Conservation (phyloP, 2,888 invertebrate genomes). For the Melanostoma mellinum region DNA sequence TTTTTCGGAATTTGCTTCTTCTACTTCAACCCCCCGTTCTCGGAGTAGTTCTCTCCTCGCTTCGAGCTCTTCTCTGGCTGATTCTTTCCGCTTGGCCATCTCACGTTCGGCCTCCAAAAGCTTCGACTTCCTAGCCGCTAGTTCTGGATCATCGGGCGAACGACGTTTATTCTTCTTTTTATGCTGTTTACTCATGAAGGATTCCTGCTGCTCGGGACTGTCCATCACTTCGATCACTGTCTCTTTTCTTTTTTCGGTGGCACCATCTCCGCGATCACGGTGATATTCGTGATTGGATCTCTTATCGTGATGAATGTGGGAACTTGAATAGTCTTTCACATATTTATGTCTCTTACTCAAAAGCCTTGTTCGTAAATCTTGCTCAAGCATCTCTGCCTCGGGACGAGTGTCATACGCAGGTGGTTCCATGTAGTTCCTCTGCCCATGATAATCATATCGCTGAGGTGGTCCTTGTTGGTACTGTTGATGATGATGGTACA, state of each 20-base stretch:
- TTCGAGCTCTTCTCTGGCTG: conserved; percentile 88
- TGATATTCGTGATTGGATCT: conserved; percentile 74
- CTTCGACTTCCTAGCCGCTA: conserved; percentile 85
- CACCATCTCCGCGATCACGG: conserved; percentile 64
- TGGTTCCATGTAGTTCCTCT: conserved; percentile 71
- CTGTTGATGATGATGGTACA: conserved; percentile 71
- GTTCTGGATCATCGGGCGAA: conserved; percentile 82
- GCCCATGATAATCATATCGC: conserved; percentile 75
- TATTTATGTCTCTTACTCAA: conserved; percentile 88
- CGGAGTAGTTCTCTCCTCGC: conserved; percentile 85
- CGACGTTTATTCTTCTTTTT: conserved; percentile 76
- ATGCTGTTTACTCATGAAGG: conserved; percentile 74
- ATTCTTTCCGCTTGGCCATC: conserved; percentile 90
- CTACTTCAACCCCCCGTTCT: conserved; percentile 74
- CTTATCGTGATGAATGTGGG: conserved; percentile 73
- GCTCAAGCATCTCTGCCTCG: conserved; percentile 86
- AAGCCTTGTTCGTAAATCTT: conserved; percentile 89
- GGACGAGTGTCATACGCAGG: conserved; percentile 60
- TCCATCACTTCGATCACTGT: conserved; percentile 82
- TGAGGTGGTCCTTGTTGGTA: conserved; percentile 71
- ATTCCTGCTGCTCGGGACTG: conserved; percentile 79
- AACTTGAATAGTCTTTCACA: conserved; percentile 82
- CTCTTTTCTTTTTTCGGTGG: conserved; percentile 68
- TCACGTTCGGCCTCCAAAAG: conserved; percentile 89
- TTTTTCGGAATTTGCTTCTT: conserved; percentile 28